Evolutionary conservation across 2,888 invertebrate genomes (phyloP).

Genomic region (Ennomos quercinarius): DNA sequence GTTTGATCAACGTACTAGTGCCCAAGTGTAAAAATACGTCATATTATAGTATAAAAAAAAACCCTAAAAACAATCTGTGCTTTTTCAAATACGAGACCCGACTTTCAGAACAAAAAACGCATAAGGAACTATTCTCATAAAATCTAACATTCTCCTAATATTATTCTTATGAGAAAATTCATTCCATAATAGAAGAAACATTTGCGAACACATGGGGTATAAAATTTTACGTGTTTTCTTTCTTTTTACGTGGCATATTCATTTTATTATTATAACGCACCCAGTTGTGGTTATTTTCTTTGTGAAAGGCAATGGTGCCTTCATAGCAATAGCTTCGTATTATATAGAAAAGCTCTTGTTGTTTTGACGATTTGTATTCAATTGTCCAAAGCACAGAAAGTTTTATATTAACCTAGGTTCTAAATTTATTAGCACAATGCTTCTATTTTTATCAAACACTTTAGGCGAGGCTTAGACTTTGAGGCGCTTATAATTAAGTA

Average conservation of each 20-base stretch:
- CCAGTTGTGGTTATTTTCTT: slow-evolving; percentile 32
- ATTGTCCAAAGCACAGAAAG: too few species aligned
- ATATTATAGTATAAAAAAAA: neutral
- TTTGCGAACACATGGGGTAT: slow-evolving; percentile 37
- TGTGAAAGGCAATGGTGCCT: neutral
- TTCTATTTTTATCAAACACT: too few species aligned
- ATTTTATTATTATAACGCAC: slow-evolving; percentile 51
- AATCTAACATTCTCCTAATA: slow-evolving; percentile 28
- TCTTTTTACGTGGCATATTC: slow-evolving; percentile 44
- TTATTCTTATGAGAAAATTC: slow-evolving; percentile 32
- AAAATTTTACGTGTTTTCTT: slow-evolving; percentile 52
- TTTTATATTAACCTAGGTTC: too few species aligned
- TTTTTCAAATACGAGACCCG: too few species aligned
- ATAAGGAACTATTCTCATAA: slow-evolving; percentile 26
- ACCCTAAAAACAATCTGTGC: too few species aligned
- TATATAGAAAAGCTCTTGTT: too few species aligned
- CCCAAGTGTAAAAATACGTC: neutral
- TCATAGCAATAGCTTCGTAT: neutral
- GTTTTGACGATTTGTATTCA: too few species aligned
- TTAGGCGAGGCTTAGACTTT: too few species aligned
- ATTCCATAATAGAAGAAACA: slow-evolving; percentile 29
- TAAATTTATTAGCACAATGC: too few species aligned
- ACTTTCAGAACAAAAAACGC: slow-evolving; percentile 8
- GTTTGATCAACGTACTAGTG: too few species aligned
- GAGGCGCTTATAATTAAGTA: too few species aligned